These are phyloP conservation scores for Ooceraea biroi DNA, from an alignment of 1,140 invertebrate genomes.

Conservation along the genomic window DNA sequence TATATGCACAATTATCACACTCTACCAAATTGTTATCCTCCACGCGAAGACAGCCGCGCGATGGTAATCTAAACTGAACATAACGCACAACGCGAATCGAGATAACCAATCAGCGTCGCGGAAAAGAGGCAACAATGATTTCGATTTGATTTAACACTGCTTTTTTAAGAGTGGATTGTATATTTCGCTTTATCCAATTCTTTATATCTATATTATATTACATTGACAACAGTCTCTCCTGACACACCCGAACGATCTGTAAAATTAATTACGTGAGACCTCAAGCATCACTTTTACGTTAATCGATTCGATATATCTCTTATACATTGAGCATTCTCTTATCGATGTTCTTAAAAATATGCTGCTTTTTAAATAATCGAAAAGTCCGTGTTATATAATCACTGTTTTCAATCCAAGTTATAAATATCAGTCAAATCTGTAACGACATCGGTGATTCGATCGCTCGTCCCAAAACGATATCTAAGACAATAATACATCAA, in stretches of 20 bases:
- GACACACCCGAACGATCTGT: not conserved
- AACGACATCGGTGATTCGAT: constrained; percentile 8
- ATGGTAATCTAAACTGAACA: too few relatives aligned
- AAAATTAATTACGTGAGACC: not conserved
- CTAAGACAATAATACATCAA: too few relatives aligned
- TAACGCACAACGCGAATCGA: too few relatives aligned
- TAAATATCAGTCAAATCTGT: constrained; percentile 13
- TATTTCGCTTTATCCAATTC: not conserved
- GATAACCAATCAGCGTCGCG: too few relatives aligned
- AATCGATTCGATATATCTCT: not conserved
- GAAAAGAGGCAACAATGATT: too few relatives aligned
- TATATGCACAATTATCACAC: too few relatives aligned
- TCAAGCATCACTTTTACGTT: not conserved
- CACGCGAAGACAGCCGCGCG: too few relatives aligned
- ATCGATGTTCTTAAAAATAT: not conserved
- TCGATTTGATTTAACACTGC: too few relatives aligned
- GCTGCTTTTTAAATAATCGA: not conserved
- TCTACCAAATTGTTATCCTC: too few relatives aligned
- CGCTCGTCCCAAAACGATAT: not conserved
- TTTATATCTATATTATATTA: not conserved
- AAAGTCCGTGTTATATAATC: not conserved
- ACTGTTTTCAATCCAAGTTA: constrained; percentile 4
- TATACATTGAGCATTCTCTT: not conserved
- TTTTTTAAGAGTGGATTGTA: too few relatives aligned
- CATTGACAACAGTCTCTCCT: not conserved